These are phyloP conservation scores for Phycodurus eques DNA, from an alignment of 2,113 vertebrate genomes.

Conservation along the genomic window DNA sequence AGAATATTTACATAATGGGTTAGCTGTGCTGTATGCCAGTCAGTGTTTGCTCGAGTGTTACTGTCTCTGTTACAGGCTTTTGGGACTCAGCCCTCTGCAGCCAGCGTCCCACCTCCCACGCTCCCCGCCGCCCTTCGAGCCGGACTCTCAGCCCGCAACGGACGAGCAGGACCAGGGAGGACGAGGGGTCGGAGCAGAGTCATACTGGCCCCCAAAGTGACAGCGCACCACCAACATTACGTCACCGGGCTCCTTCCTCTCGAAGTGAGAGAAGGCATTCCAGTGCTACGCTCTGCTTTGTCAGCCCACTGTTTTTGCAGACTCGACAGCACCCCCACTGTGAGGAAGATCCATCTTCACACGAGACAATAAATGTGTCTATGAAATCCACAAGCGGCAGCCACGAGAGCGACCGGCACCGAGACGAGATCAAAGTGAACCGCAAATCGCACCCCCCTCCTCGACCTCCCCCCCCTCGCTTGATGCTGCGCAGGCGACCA, in stretches of 20 bases:
- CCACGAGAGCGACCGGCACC: neutral
- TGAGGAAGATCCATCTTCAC: conserved; percentile 28
- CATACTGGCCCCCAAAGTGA: conserved; percentile 74
- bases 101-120: conserved; percentile 67
- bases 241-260: conserved; percentile 69
- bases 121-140: conserved; percentile 68
- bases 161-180: conserved; percentile 29
- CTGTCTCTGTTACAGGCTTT: conserved; percentile 76
- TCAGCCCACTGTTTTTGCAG: conserved; percentile 91
- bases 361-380: neutral
- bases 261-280: conserved; percentile 80
- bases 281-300: conserved; percentile 86
- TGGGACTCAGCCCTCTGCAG: conserved; percentile 85
- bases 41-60: conserved; percentile 22
- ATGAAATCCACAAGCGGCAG: neutral
- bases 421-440: conserved; percentile 22
- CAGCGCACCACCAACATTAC: conserved; percentile 81
- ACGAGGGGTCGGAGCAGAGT: conserved; percentile 11
- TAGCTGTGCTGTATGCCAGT: neutral
- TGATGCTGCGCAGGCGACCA: conserved; percentile 78
- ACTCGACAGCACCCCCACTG: conserved; percentile 64
- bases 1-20: neutral
- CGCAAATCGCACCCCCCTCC: conserved; percentile 63
- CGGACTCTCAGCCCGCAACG: conserved; percentile 65
- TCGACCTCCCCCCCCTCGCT: conserved; percentile 76